A percentile compares a stretch with the other conserved stretches of the same genome.
phyloP scores from a whole-genome alignment of 2,888 invertebrate species.

The Sarcophaga rosellei region DNA sequence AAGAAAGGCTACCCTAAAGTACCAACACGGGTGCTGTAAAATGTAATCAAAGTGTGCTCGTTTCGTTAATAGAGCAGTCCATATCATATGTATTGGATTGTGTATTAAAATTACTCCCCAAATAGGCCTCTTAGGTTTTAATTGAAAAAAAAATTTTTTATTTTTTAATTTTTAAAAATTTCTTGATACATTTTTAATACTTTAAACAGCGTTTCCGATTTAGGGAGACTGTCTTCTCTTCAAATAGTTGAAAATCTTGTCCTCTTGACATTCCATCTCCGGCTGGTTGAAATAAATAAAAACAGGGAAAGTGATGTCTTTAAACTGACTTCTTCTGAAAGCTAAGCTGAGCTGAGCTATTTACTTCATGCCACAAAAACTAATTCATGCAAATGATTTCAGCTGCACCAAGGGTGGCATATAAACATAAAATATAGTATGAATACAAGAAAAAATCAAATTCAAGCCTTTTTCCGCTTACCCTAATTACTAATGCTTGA shows the following conservation, averaged over 20 bases:
- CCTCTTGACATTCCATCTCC: neutral
- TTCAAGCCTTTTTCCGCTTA: conserved; percentile 4
- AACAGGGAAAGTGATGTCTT: conserved; percentile 43
- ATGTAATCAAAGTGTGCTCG: too few species aligned
- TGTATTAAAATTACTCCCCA: too few species aligned
- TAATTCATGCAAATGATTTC: conserved; percentile 56
- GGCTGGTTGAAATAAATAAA: neutral
- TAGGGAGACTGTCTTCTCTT: neutral
- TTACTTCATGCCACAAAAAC: conserved; percentile 20
- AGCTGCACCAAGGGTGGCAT: conserved; percentile 60
- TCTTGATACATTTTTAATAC: too few species aligned
- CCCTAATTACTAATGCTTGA: conserved; percentile 46
- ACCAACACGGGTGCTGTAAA: too few species aligned
- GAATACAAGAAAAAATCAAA: conserved; percentile 2
- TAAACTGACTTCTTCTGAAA: conserved; percentile 30
- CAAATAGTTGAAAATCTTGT: neutral
- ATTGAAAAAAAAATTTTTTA: too few species aligned
- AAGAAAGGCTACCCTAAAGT: too few species aligned
- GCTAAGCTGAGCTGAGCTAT: neutral
- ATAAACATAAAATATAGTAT: conserved; percentile 4
- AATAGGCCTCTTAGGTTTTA: too few species aligned
- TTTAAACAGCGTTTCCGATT: too few species aligned
- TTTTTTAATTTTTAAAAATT: too few species aligned
- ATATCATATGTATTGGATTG: too few species aligned
- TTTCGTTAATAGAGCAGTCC: too few species aligned